A percentile compares a stretch with the other conserved stretches of the same genome.
Conservation (phyloP, 2,797 vertebrate species). For the Eleutherodactylus coqui region DNA sequence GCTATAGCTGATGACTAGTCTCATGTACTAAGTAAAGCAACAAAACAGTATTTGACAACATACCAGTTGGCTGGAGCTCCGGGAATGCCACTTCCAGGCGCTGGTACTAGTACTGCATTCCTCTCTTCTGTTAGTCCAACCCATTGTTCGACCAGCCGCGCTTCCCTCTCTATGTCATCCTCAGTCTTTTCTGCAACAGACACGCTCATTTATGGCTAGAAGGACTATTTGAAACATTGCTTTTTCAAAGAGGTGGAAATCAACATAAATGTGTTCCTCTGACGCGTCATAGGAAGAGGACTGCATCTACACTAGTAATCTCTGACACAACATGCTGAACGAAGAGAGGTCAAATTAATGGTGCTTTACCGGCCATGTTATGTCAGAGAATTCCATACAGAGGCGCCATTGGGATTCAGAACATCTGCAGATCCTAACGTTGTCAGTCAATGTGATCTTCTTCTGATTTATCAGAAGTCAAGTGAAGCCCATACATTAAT, state of each 20-base stretch:
- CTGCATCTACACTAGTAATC: no score
- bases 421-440: no score
- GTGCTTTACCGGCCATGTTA: no score
- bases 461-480: background rate
- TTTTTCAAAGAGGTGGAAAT: background rate
- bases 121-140: constrained; percentile 95
- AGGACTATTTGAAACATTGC: background rate
- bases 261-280: background rate
- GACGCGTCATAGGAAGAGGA: background rate
- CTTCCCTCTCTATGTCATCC: constrained; percentile 92
- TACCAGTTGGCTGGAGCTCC: constrained; percentile 95
- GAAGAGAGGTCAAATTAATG: background rate
- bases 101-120: constrained; percentile 94
- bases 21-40: background rate
- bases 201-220: background rate
- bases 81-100: constrained; percentile 91
- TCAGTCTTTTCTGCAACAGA: constrained; percentile 87
- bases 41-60: background rate
- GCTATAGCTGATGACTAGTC: background rate
- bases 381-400: no score
- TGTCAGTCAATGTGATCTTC: background rate
- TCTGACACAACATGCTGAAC: background rate
- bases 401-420: no score
- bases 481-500: background rate
- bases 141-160: constrained; percentile 96